Conservation (phyloP, 2,113 vertebrate genomes). For the Xiphophorus hellerii region DNA sequence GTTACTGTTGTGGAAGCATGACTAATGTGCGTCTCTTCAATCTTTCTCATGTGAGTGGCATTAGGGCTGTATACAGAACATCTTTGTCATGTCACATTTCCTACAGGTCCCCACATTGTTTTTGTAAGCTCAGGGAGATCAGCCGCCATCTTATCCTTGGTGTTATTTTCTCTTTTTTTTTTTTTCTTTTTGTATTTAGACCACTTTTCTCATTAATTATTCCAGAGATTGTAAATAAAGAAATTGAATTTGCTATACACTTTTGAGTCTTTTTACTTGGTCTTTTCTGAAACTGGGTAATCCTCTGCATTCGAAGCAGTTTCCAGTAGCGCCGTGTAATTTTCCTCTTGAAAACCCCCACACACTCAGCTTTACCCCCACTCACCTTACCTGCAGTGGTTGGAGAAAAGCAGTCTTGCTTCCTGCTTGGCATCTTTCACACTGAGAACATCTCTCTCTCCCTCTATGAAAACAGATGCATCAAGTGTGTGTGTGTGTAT, state of each 20-base stretch:
- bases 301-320: background rate
- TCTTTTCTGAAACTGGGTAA: constrained; percentile 6
- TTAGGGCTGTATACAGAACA: constrained; percentile 71
- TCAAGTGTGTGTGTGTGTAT: constrained; percentile 15
- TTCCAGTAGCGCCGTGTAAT: background rate
- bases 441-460: constrained; percentile 36
- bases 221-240: constrained; percentile 84
- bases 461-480: constrained; percentile 44
- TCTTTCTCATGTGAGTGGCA: constrained; percentile 56
- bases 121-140: constrained; percentile 84
- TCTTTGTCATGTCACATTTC: constrained; percentile 52
- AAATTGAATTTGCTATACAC: constrained; percentile 77
- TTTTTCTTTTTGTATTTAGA: constrained; percentile 63
- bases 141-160: constrained; percentile 65
- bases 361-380: background rate
- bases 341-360: background rate
- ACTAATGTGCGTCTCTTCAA: constrained; percentile 27
- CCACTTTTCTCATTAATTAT: constrained; percentile 70
- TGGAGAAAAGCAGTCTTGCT: constrained; percentile 55
- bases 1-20: constrained; percentile 49
- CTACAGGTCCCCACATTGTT: constrained; percentile 66
- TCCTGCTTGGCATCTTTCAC: constrained; percentile 65
- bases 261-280: constrained; percentile 15
- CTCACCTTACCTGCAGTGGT: constrained; percentile 60
- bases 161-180: background rate